phyloP scores from a whole-genome alignment of 2,888 invertebrate genomes.

The Cerastis rubricosa region DNA sequence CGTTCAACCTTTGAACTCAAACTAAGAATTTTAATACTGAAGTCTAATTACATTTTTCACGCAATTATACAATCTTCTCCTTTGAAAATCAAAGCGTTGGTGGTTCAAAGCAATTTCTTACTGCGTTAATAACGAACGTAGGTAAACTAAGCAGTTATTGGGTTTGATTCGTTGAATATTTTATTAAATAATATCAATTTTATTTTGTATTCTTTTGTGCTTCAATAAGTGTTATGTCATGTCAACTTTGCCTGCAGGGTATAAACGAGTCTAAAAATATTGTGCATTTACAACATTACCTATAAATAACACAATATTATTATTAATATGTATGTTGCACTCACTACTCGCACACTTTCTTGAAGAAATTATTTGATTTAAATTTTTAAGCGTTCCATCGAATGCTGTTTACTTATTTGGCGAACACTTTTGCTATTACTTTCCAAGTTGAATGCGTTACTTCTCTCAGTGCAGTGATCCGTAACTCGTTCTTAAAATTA shows the following conservation, averaged over 20 bases:
- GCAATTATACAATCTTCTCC: constrained; percentile 40
- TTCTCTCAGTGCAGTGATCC: constrained; percentile 30
- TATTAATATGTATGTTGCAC: constrained; percentile 1
- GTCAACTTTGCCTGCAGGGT: background rate
- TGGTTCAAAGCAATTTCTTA: constrained; percentile 22
- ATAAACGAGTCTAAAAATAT: background rate
- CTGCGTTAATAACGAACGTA: background rate
- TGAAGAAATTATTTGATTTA: constrained; percentile 21
- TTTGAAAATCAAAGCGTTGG: constrained; percentile 35
- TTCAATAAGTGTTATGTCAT: background rate
- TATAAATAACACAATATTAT: background rate
- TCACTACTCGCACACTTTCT: constrained; percentile 13
- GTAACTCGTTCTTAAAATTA: background rate
- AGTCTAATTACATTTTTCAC: constrained; percentile 48
- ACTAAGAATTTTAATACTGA: constrained; percentile 23
- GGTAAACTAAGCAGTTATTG: constrained; percentile 10
- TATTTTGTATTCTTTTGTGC: background rate
- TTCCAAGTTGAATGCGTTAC: constrained; percentile 31
- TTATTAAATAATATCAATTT: constrained; percentile 11
- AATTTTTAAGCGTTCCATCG: constrained; percentile 16
- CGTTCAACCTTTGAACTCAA: constrained; percentile 32
- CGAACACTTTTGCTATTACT: constrained; percentile 28
- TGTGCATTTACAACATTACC: background rate
- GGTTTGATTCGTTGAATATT: constrained; percentile 16
- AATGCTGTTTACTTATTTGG: constrained; percentile 39